Evolutionary conservation across 30 jellyfish, hydroid and myxozoan species (phyloP), one percentile per base, ranked within the genome.

Genomic region (Pseudorhiza aurosa): DNA sequence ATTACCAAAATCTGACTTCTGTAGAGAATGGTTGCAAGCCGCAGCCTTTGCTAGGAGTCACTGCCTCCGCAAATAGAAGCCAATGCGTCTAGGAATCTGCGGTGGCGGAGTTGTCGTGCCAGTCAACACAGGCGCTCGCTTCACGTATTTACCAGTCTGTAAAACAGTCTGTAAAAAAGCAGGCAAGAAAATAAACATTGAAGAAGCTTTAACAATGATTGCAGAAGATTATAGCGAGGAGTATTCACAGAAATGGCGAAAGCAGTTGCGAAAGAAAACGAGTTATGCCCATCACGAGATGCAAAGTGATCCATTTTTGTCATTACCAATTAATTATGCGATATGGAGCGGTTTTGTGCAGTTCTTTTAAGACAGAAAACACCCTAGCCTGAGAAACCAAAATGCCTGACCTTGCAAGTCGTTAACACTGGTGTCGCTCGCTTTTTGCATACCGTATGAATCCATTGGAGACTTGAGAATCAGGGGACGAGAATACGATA

Each of bases 241-340:
- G 50, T 73, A 57, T 73, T 73, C 68, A 51, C 35, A 26, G 32
- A 73, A 55, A 39, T 32, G 43, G 67, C 36, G 30, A 71, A 71
- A 73, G 65, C 64, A 73, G 63, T 45, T 73, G 86, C 21, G 75
- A 73, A 73, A 73, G 75, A 27, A 73, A 73, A 73, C 43, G 86
- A 14, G 53, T 59, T 12, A 59, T 53, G 71, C 33, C 14, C 75
- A 80, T 80, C 91, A 80, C 74, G 85, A 80, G 91, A 80, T 62
- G 91, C 91, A 53, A 80, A 80, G 11, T 27, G 91, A 65, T 67
- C 84, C 91, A 64, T 68, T 62, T 57, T 73, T 84, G 70, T 43
- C 40, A 80, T 80, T 80, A 80, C 84, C 73, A 72, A 53, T 18
- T 72, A 49, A 80, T 64, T 65, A 80, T 29, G 62, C 67, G 28